Conservation (phyloP, 2,888 invertebrate species). For the Saturnia japonica region DNA sequence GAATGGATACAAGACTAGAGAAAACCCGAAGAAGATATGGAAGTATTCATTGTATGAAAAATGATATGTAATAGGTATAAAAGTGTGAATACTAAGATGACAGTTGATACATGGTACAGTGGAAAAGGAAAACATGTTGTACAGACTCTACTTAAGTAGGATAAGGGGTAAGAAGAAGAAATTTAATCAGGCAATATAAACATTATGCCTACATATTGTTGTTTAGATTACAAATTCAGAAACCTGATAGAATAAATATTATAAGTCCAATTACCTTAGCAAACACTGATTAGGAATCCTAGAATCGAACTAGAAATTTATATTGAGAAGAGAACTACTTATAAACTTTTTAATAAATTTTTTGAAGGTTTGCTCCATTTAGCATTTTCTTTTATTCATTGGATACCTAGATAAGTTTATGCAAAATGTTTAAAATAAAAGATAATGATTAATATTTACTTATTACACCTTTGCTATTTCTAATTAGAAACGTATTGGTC, state of each 20-base stretch:
- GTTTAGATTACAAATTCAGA: not conserved
- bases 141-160: no score
- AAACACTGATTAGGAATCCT: conserved; percentile 76
- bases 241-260: conserved; percentile 50
- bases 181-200: not conserved
- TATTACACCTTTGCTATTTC: not conserved
- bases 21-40: no score
- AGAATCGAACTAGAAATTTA: conserved; percentile 80
- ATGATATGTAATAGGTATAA: no score
- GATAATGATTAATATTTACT: not conserved
- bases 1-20: no score
- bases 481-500: not conserved
- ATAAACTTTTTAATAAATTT: no score
- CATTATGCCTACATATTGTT: not conserved
- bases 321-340: conserved; percentile 72
- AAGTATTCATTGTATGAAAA: no score
- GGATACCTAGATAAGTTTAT: conserved; percentile 22
- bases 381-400: conserved; percentile 74
- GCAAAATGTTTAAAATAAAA: not conserved
- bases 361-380: no score
- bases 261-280: conserved; percentile 77
- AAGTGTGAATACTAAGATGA: no score
- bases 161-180: no score
- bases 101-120: no score
- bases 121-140: no score